Conservation (phyloP, 2,797 vertebrate species). For the Leptodactylus fallax region DNA sequence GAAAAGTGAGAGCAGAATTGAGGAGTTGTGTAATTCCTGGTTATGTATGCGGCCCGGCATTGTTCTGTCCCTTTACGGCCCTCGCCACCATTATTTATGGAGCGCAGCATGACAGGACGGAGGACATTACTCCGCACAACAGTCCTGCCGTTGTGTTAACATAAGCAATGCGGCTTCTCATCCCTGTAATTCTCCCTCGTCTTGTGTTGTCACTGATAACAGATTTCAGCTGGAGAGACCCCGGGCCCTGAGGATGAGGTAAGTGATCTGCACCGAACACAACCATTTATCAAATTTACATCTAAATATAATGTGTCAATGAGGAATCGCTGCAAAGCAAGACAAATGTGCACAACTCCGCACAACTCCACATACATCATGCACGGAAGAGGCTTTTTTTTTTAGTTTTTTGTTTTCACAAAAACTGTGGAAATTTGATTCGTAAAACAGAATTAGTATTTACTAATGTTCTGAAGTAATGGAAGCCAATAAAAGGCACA, state of each 20-base stretch:
- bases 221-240: constrained; percentile 42
- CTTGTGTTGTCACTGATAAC: constrained; percentile 53
- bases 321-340: neutral
- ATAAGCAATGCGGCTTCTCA: constrained; percentile 34
- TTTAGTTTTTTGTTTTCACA: too few relatives aligned
- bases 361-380: too few relatives aligned
- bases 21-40: neutral
- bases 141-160: constrained; percentile 14
- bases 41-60: constrained; percentile 3
- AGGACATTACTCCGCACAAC: constrained; percentile 23
- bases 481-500: too few relatives aligned
- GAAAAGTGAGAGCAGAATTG: neutral
- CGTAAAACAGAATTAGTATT: too few relatives aligned
- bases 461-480: too few relatives aligned
- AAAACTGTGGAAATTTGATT: too few relatives aligned
- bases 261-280: constrained; percentile 15
- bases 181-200: constrained; percentile 15
- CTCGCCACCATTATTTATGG: neutral
- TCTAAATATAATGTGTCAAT: constrained; percentile 33
- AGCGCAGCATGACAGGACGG: neutral
- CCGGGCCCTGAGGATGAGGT: constrained; percentile 19
- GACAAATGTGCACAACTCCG: neutral
- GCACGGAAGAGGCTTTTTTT: too few relatives aligned
- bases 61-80: neutral
- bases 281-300: constrained; percentile 37